Conservation (phyloP, 2,888 invertebrate genomes). For the Aphidoletes aphidimyza region DNA sequence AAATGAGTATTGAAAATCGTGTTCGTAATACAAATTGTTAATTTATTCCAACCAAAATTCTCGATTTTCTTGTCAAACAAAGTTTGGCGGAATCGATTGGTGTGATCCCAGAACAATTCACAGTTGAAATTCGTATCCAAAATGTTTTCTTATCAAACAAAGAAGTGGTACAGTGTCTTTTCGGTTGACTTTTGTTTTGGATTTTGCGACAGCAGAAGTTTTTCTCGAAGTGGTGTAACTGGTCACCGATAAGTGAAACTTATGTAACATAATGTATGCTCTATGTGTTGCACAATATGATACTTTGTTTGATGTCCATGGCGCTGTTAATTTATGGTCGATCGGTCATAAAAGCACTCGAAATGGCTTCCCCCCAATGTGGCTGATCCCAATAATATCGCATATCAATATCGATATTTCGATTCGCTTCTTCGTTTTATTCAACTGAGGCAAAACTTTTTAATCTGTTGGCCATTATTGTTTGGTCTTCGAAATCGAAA, state of each 20-base stretch:
- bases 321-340: constrained; percentile 12
- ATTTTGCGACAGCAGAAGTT: not conserved
- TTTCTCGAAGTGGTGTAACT: not conserved
- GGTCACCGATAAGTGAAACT: constrained; percentile 1
- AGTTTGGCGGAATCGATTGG: not conserved
- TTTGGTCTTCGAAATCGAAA: not conserved
- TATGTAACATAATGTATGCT: not conserved
- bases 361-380: no score
- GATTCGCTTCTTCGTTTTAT: not conserved
- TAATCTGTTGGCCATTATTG: constrained; percentile 9
- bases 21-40: constrained; percentile 18
- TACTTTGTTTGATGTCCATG: not conserved
- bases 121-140: not conserved
- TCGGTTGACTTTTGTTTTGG: not conserved
- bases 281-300: not conserved
- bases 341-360: not conserved
- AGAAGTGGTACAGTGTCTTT: not conserved
- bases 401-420: constrained; percentile 17
- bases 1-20: not conserved
- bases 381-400: not conserved
- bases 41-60: constrained; percentile 35
- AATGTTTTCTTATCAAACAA: not conserved
- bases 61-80: no score
- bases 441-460: not conserved
- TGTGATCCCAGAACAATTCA: not conserved